Evolutionary conservation across 1,140 invertebrate species (phyloP).

Genomic region (Tribolium castaneum): DNA sequence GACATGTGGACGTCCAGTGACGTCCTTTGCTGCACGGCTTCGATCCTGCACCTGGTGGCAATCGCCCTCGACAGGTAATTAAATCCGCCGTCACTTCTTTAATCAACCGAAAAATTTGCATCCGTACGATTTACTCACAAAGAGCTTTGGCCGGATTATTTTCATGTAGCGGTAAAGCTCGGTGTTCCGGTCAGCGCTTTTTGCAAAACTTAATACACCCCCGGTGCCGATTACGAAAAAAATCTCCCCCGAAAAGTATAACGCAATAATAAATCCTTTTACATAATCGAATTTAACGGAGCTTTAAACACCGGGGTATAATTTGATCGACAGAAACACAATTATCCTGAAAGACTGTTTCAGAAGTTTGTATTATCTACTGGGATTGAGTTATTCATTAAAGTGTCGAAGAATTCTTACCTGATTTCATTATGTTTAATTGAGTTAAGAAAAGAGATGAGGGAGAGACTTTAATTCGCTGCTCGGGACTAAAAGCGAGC

Average conservation of each 20-base stretch:
- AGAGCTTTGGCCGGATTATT: conserved; percentile 26
- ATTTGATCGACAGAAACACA: conserved; percentile 30
- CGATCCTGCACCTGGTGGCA: conserved; percentile 93
- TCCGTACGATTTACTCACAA: background rate
- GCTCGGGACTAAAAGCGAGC: background rate
- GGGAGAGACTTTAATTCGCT: conserved; percentile 23
- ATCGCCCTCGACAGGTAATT: conserved; percentile 91
- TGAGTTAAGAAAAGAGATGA: conserved; percentile 35
- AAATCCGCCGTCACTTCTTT: conserved; percentile 2
- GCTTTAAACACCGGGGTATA: conserved; percentile 13
- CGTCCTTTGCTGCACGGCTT: conserved; percentile 93
- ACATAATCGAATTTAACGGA: conserved; percentile 21
- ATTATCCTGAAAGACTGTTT: conserved; percentile 33
- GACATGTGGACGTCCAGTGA: conserved; percentile 95
- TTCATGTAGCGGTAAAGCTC: conserved; percentile 11
- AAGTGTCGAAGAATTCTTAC: conserved; percentile 34
- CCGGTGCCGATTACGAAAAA: background rate
- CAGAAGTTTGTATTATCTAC: conserved; percentile 33
- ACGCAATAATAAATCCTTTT: conserved; percentile 25
- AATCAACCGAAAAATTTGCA: conserved; percentile 12
- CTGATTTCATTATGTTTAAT: conserved; percentile 36
- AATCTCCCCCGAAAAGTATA: background rate
- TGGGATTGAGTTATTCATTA: conserved; percentile 34
- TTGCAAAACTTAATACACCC: background rate
- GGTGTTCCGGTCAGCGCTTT: conserved; percentile 4